Base-by-base conservation (phyloP, 2,113 vertebrate genomes). In the Pygathrix nemaeus region DNA sequence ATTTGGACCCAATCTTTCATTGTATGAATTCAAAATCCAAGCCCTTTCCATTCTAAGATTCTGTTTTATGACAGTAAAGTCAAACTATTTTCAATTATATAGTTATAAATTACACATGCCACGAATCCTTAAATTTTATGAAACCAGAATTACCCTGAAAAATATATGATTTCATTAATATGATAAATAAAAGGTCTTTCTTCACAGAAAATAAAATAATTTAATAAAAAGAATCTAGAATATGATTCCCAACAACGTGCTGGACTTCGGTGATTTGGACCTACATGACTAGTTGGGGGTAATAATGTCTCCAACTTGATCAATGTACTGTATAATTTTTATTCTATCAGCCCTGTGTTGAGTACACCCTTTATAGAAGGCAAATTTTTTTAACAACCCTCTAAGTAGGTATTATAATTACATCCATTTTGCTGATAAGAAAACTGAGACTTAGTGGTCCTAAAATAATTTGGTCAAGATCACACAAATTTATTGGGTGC, bases 71-170 rank as follows among this genome's bases (percentile, higher is more conserved):
- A 50, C 4, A 89, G 17, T 70, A 45, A 8, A 96, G 14, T 16
- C 75, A 75, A 90, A n/a, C 5, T 80, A 30, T 48, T 90, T 91
- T 87, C 76, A 93, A 38, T 55, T 73, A 55, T 21, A 40, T 50
- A 84, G 48, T 52, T 89, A 90, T 75, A 93, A 93, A 52, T 81
- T 23, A 79, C 6, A 84, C 45, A 76, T 92, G 75, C 55, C 32
- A 83, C 61, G 73, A 87, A 64, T 68, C 13, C 82, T 90, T 86
- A 89, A 89, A 61, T 78, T 72, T 93, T 35, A 66, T 81, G 16
- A 14, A 88, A 72, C 18, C 17, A 81, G 75, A 94, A 79, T 83
- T 90, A 90, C 4, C 52, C 6, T 78, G 48, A 86, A 96, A 97
- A 83, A 75, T 61, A 90, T 35, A 95, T 57, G 0, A 73, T 95